Conservation (phyloP, 2,797 vertebrate species). For the Macroramphosus scolopax region DNA sequence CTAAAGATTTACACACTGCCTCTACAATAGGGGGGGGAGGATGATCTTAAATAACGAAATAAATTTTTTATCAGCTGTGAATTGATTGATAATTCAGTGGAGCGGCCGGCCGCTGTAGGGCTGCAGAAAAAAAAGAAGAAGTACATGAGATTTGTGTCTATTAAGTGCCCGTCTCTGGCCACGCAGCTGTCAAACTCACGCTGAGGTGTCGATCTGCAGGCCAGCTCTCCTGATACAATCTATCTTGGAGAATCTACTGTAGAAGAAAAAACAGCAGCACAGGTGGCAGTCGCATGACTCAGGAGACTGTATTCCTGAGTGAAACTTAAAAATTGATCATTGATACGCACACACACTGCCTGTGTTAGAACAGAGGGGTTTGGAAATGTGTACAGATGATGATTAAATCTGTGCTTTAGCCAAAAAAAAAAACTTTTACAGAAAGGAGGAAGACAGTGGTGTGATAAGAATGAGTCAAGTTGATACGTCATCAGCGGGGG, state of each 20-base stretch:
- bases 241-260: slow-evolving; percentile 26
- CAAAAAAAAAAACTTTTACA: not conserved
- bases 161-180: slow-evolving; percentile 29
- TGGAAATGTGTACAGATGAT: slow-evolving; percentile 13
- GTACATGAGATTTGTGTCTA: slow-evolving; percentile 19
- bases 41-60: slow-evolving; percentile 60
- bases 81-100: slow-evolving; percentile 62
- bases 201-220: too few species aligned
- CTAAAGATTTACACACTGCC: slow-evolving; percentile 56
- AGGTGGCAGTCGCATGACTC: slow-evolving; percentile 29
- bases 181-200: slow-evolving; percentile 46
- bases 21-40: slow-evolving; percentile 22
- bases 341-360: slow-evolving; percentile 36
- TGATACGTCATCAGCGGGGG: slow-evolving; percentile 52
- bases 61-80: slow-evolving; percentile 55
- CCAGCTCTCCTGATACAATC: slow-evolving; percentile 38
- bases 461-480: slow-evolving; percentile 66
- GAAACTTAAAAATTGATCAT: slow-evolving; percentile 11
- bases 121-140: slow-evolving; percentile 19
- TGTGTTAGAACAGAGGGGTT: slow-evolving; percentile 10
- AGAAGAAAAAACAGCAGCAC: slow-evolving; percentile 20
- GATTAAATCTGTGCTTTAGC: slow-evolving; percentile 4
- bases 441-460: slow-evolving; percentile 36
- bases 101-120: slow-evolving; percentile 48
- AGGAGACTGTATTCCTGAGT: slow-evolving; percentile 4